These are phyloP conservation scores for Cylindroiulus punctatus DNA, from an alignment of 2,888 invertebrate genomes.

Conservation along the genomic window DNA sequence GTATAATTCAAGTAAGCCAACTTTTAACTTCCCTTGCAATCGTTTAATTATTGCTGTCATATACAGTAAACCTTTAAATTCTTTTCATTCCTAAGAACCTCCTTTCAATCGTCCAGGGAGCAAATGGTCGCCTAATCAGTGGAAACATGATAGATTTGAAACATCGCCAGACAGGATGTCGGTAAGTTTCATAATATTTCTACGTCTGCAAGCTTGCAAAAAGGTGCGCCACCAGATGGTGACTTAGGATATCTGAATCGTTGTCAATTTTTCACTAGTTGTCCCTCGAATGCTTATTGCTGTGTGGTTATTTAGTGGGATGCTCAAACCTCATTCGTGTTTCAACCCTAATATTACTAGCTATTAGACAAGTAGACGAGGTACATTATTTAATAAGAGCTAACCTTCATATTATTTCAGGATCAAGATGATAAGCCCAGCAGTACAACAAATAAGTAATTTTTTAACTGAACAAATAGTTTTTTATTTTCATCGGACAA, in stretches of 20 bases:
- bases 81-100: slow-evolving; percentile 14
- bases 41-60: neutral
- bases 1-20: slow-evolving; percentile 39
- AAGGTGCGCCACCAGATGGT: neutral
- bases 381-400: neutral
- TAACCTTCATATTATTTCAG: neutral
- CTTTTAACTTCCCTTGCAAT: neutral
- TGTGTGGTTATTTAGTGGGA: neutral
- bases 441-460: slow-evolving; percentile 49
- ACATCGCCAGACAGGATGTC: slow-evolving; percentile 58
- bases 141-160: slow-evolving; percentile 60
- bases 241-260: neutral
- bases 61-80: neutral
- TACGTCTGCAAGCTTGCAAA: neutral
- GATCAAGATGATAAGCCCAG: slow-evolving; percentile 53
- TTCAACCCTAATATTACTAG: neutral
- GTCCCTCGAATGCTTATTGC: no score
- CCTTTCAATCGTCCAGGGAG: slow-evolving; percentile 56
- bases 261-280: neutral
- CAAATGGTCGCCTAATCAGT: slow-evolving; percentile 59
- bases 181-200: slow-evolving; percentile 57
- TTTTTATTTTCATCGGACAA: neutral
- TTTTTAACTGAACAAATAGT: neutral
- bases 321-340: neutral
- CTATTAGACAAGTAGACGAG: neutral